Base-by-base conservation (phyloP, 2,888 invertebrate species). In the Crioceris asparagi region DNA sequence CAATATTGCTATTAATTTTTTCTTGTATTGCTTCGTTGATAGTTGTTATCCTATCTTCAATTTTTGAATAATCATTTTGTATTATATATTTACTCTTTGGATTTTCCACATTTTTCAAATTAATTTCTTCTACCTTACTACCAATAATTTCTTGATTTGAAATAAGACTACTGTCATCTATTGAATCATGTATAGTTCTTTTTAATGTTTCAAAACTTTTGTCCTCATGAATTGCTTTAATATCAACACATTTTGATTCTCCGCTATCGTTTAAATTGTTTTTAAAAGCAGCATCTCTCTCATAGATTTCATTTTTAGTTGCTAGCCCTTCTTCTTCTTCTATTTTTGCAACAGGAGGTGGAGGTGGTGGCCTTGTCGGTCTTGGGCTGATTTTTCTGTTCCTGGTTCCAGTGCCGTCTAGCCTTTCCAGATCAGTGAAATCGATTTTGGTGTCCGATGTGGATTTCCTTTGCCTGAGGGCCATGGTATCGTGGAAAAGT, bases 401-500 rank as follows among this genome's bases (percentile, higher is more conserved):
- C 47, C 47, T 54, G 11, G 49, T 36, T 10, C 46, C 46, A 19
- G 59, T 44, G 21, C 60, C 59, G 34, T 61, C 60, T n/a, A 60
- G 41, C 36, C 56, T 49, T 43, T 60, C 54, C 4, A 59, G 44
- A 41, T 59, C 58, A 18, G 53, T 44, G 16, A 81, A 80, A 43
- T 76, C 70, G 61, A 74, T 74, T 57, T 75, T 71, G 15, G 75
- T 70, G 58, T 77, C 74, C 26, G 70, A 69, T 57, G 76, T 74
- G 53, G 68, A 67, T 46, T 66, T 67, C 60, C 74, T 75, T 8
- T 63, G 70, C 49, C 86, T 74, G 50, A 88, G 67, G 16, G 87
- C 81, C 82, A 87, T 88, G 17, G 87, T 87, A 61, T 90, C 88
- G 57, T 80, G 70, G 60, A 83, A 84, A 42, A 71, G 70, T 7